Percentiles rank a stretch among this genome's conserved stretches.
phyloP scores from a whole-genome alignment of 2,797 vertebrate genomes.

The Neostethus bicornis region DNA sequence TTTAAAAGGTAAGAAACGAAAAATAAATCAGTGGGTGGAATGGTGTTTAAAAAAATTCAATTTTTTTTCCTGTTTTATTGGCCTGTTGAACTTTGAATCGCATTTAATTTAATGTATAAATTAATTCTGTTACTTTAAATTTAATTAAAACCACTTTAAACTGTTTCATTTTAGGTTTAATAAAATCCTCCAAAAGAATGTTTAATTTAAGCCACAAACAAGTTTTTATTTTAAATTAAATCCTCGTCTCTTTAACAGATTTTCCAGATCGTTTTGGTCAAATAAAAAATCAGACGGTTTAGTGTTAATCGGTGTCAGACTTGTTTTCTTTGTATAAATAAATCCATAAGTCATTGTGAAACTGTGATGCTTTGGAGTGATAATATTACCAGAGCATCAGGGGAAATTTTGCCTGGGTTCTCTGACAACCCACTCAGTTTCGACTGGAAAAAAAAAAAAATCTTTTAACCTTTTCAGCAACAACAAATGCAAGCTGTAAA shows the following conservation, averaged over 20 bases:
- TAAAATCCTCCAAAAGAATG: no score
- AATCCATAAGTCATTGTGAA: slow-evolving; percentile 98
- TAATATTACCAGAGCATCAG: slow-evolving; percentile 91
- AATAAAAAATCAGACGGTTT: slow-evolving; percentile 18
- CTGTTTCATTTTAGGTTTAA: no score
- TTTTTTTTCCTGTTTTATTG: no score
- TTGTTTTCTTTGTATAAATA: slow-evolving; percentile 96
- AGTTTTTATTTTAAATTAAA: no score
- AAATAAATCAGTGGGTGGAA: slow-evolving; percentile 49
- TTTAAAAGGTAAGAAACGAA: slow-evolving; percentile 63
- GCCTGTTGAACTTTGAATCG: slow-evolving; percentile 22
- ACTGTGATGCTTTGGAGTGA: slow-evolving; percentile 95
- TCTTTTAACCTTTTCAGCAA: slow-evolving; percentile 93
- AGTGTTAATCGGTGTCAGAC: slow-evolving; percentile 84
- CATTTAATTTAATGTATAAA: no score
- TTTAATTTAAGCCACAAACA: no score
- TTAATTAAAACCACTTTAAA: no score
- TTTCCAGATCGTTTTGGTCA: no score
- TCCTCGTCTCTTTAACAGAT: no score
- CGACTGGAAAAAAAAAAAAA: slow-evolving; percentile 90
- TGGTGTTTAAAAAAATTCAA: slow-evolving; percentile 46
- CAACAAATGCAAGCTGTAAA: slow-evolving; percentile 77
- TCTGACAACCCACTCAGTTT: slow-evolving; percentile 99
- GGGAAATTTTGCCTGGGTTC: slow-evolving; percentile 97
- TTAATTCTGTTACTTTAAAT: no score